Evolutionary conservation across 2,888 invertebrate species (phyloP).

Genomic region (Acrocera orbiculus): DNA sequence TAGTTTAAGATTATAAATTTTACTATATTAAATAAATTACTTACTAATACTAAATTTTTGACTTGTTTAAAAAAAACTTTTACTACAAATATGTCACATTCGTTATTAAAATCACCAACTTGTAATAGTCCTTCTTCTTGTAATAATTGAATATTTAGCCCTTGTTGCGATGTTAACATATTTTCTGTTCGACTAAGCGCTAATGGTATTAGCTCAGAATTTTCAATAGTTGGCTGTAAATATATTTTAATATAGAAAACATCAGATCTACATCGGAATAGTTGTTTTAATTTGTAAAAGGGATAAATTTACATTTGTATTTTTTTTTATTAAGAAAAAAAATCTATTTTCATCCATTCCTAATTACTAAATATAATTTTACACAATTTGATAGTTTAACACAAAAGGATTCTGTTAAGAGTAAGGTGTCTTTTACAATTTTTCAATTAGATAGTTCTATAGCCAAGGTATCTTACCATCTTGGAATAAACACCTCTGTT

Average conservation of each 20-base stretch:
- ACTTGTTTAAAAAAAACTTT: constrained; percentile 21
- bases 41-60: constrained; percentile 16
- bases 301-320: too few species aligned
- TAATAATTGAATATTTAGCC: constrained; percentile 24
- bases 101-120: constrained; percentile 22
- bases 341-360: too few species aligned
- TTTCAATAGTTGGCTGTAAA: not conserved
- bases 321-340: too few species aligned
- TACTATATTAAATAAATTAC: not conserved
- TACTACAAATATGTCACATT: constrained; percentile 24
- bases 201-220: constrained; percentile 3
- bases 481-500: too few species aligned
- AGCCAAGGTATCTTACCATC: too few species aligned
- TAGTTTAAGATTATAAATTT: not conserved
- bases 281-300: not conserved
- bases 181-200: constrained; percentile 14
- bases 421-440: too few species aligned
- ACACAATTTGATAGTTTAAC: too few species aligned
- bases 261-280: too few species aligned
- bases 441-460: too few species aligned
- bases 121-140: constrained; percentile 25
- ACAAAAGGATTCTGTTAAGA: too few species aligned
- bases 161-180: constrained; percentile 26
- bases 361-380: too few species aligned
- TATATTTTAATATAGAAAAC: too few species aligned